Base-by-base conservation (phyloP, 2,888 invertebrate species). In the Tiliacea aurago region DNA sequence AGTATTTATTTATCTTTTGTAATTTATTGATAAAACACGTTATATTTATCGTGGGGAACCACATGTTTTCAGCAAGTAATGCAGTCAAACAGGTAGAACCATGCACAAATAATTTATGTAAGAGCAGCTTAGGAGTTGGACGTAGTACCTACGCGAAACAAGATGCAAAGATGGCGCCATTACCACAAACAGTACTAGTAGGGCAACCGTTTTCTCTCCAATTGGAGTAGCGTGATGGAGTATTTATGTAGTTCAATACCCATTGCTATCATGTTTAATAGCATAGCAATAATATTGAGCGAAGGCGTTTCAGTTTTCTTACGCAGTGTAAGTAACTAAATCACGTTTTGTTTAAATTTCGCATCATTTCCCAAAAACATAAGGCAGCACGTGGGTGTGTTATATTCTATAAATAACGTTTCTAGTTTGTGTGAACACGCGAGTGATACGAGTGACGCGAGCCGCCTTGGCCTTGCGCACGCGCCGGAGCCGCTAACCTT, bases 401-500 rank as follows among this genome's bases (percentile, higher is more conserved):
- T n/a, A 53, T 74, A 74, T 75, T 74, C 72, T 80, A 73, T 64
- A 64, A 47, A 76, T 59, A 68, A 43, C 64, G 23, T 41, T 9
- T 70, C n/a, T 70, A 72, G 64, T 37, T 51, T 58, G 67, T 62
- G 73, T 64, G 65, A 69, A 43, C 73, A 73, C 65, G 73, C 76
- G 70, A 71, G 68, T 65, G 56, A 61, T 68, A 68, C 70, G 62
- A 64, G 68, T 65, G 56, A 61, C 70, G 68, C 70, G 62, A 64
- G 59, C 23, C 68, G 75, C 83, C 81, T 85, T 86, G 86, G 76
- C 87, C 85, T 87, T 87, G 87, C 76, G 64, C 70, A 80, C 70
- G 82, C 77, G 79, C 23, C 70, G 78, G 37, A 67, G 70, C 56
- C 74, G 78, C 64, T 76, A 84, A 84, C 90, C 90, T 89, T 90